Percentiles rank a stretch among this genome's conserved stretches.
Conservation (phyloP, 2,113 vertebrate species). For the Atractosteus spatula region DNA sequence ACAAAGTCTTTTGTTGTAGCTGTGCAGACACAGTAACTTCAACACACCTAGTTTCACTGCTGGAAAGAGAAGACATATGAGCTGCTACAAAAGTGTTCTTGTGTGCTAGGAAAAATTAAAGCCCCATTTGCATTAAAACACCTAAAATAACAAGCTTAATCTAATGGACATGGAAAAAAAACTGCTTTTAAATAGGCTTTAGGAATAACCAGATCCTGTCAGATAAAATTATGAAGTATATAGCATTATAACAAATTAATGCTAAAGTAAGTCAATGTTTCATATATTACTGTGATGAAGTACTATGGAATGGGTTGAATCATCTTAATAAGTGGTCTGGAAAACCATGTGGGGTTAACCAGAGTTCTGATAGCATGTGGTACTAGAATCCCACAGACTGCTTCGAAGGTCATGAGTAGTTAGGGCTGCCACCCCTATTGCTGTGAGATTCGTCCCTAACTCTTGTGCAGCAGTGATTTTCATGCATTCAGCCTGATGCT, state of each 20-base stretch:
- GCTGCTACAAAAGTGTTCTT: background rate
- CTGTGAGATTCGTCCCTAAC: background rate
- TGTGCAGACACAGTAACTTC: conserved; percentile 18
- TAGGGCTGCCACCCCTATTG: background rate
- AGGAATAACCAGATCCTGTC: no score
- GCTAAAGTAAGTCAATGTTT: background rate
- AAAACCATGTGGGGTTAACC: conserved; percentile 38
- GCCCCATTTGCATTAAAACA: background rate
- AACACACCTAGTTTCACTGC: conserved; percentile 10
- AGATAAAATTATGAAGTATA: no score
- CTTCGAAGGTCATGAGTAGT: background rate
- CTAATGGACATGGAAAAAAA: background rate
- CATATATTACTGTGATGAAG: background rate
- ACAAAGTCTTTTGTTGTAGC: background rate
- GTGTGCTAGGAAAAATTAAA: background rate
- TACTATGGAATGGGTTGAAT: background rate
- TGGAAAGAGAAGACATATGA: conserved; percentile 13
- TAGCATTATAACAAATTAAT: no score
- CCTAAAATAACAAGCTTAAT: background rate
- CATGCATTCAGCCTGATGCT: conserved; percentile 47
- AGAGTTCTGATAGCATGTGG: conserved; percentile 38
- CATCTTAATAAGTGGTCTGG: conserved; percentile 1
- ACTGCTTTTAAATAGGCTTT: background rate
- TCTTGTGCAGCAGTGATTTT: conserved; percentile 26
- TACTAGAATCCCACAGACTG: conserved; percentile 18